These are phyloP conservation scores for Agrochola lychnidis DNA, from an alignment of 2,888 invertebrate species.

Conservation along the genomic window DNA sequence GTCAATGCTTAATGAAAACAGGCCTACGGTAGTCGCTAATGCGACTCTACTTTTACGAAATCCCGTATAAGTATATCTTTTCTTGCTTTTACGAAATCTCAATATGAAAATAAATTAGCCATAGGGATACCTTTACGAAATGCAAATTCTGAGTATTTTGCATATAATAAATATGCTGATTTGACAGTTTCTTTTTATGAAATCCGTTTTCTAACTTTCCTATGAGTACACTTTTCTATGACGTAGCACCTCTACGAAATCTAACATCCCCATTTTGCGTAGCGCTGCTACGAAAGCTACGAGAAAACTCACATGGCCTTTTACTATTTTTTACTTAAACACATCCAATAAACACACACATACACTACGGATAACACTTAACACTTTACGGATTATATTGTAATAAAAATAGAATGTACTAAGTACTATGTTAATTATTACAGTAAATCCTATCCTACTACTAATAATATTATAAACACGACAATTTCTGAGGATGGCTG, in stretches of 20 bases:
- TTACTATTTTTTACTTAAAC: background rate
- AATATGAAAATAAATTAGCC: background rate
- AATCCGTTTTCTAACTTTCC: background rate
- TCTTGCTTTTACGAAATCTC: background rate
- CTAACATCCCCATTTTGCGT: background rate
- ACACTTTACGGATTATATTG: too few relatives aligned
- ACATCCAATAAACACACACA: background rate
- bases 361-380: too few relatives aligned
- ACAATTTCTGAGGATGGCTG: too few relatives aligned
- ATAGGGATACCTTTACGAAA: background rate
- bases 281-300: constrained; percentile 21
- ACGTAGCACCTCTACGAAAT: constrained; percentile 25
- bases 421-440: background rate
- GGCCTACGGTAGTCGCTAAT: background rate
- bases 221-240: background rate
- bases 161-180: background rate
- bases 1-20: background rate
- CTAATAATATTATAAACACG: too few relatives aligned
- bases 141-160: background rate
- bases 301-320: background rate
- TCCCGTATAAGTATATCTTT: background rate
- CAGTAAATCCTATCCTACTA: background rate
- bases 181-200: too few relatives aligned
- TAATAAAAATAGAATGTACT: background rate
- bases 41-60: background rate